Base-by-base conservation (phyloP, 2,113 vertebrate species). In the Rhabdornis inornatus region DNA sequence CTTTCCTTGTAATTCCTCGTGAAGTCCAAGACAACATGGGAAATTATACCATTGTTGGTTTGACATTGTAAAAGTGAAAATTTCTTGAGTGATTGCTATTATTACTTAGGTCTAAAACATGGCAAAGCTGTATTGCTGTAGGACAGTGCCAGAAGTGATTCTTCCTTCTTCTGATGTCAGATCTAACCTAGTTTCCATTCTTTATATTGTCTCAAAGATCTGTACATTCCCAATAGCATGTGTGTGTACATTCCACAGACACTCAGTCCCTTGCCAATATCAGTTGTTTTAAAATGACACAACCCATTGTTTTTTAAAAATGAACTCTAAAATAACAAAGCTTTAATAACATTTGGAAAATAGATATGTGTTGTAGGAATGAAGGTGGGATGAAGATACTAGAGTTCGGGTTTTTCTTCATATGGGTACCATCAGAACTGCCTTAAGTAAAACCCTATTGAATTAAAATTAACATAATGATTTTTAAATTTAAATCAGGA, bases 401-500 rank as follows among this genome's bases (percentile, higher is more conserved):
- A 55, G 47, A 80, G 17, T 78, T 63, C 81, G 33, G 6, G 4
- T 40, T 87, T 94, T 63, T 11, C 39, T 81, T 93, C 64, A 71
- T 69, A 31, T 52, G 64, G 33, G 52, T 78, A 83, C n/a, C 27
- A 47, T 66, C 39, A 74, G 47, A 33, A 52, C 10, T 47, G 7
- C 30, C 16, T 12, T 50, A 75, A 74, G 12, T 59, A 42, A 92
- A 78, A 55, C 5, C 16, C 21, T 78, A 21, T 15, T 93, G 55
- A 86, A 78, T 72, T 80, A 77, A 90, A 90, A 47, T 2, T 1
- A 86, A 70, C 0, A 4, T 64, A 57, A 50, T 74, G 6, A 2
- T 28, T 63, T 63, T 64, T 44, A 13, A 16, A 39, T 83, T 76
- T 74, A 61, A 94, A 83, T 79, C 49, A 84, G 72, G 65, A 91